Evolutionary conservation across 2,888 invertebrate species (phyloP).

Genomic region (Leistus spinibarbis): DNA sequence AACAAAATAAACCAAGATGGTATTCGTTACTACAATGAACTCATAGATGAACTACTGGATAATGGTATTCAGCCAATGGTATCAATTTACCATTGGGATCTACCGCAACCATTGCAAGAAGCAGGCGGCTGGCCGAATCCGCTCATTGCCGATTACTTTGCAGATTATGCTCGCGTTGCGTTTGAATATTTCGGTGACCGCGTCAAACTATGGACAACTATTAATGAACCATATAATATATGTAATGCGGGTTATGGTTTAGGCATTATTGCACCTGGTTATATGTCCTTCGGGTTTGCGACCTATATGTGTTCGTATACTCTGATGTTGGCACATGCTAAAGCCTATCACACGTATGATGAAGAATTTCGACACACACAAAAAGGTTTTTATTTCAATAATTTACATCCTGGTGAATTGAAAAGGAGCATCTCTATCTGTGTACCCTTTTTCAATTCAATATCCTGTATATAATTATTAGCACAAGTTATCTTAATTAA

Average conservation of each 20-base stretch:
- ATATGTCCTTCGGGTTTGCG: conserved; percentile 59
- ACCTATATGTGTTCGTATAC: conserved; percentile 70
- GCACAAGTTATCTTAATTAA: not conserved
- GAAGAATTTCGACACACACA: conserved; percentile 61
- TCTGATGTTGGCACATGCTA: conserved; percentile 68
- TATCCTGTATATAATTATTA: not conserved
- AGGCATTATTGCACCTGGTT: conserved; percentile 50
- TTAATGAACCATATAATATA: conserved; percentile 43
- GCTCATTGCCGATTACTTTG: conserved; percentile 60
- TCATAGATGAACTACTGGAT: conserved; percentile 63
- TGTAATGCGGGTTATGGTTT: conserved; percentile 44
- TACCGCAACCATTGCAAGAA: conserved; percentile 46
- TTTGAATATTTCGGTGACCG: conserved; percentile 41
- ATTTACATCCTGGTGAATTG: not conserved
- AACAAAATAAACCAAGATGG: conserved; percentile 64
- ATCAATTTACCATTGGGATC: conserved; percentile 72
- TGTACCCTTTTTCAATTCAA: not conserved
- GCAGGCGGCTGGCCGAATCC: conserved; percentile 60
- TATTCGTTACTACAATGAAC: conserved; percentile 65
- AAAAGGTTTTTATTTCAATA: conserved; percentile 49
- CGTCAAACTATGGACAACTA: conserved; percentile 43
- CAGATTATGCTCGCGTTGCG: conserved; percentile 60
- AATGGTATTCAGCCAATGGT: conserved; percentile 66
- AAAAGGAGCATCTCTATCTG: too few relatives aligned
- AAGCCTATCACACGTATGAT: conserved; percentile 67